Percentiles rank a stretch among this genome's conserved stretches.
Evolutionary conservation across 2,797 vertebrate genomes (phyloP).

Genomic region (Morelia viridis): DNA sequence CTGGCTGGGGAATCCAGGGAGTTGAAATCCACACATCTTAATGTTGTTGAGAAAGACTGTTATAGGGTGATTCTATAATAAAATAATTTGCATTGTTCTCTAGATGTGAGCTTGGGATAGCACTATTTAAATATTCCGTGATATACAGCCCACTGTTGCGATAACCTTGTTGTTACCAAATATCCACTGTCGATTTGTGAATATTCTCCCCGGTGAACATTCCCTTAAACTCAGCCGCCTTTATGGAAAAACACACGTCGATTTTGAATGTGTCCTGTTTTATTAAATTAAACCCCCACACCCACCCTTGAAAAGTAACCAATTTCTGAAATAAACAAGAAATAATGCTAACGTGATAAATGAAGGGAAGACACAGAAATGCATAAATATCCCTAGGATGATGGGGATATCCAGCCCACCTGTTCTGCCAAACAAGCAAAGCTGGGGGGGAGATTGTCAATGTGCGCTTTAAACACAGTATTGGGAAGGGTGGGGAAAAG

Average conservation of each 20-base stretch:
- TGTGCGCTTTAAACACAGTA: neutral
- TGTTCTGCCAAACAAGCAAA: neutral
- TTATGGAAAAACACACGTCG: constrained; percentile 28
- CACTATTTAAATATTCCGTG: neutral
- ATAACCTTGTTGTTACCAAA: neutral
- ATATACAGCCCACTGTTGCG: neutral
- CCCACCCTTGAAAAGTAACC: neutral
- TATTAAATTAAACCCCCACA: constrained; percentile 2
- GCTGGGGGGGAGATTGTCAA: neutral
- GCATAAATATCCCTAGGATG: neutral
- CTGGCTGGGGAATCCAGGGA: too few relatives aligned
- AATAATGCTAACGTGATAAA: neutral
- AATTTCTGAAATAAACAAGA: constrained; percentile 14
- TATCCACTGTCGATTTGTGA: neutral
- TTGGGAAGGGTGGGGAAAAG: neutral
- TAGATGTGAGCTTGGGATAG: neutral
- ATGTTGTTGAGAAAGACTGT: too few relatives aligned
- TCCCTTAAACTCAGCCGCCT: constrained; percentile 5
- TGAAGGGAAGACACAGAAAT: neutral
- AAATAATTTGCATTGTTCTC: neutral
- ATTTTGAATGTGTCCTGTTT: constrained; percentile 4
- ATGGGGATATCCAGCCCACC: neutral
- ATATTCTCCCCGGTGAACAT: neutral
- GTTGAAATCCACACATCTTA: too few relatives aligned
- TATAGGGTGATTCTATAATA: neutral